Evolutionary conservation across 2,888 invertebrate species (phyloP), one percentile per base, ranked within the genome.

Genomic region (Cistogaster globosa): DNA sequence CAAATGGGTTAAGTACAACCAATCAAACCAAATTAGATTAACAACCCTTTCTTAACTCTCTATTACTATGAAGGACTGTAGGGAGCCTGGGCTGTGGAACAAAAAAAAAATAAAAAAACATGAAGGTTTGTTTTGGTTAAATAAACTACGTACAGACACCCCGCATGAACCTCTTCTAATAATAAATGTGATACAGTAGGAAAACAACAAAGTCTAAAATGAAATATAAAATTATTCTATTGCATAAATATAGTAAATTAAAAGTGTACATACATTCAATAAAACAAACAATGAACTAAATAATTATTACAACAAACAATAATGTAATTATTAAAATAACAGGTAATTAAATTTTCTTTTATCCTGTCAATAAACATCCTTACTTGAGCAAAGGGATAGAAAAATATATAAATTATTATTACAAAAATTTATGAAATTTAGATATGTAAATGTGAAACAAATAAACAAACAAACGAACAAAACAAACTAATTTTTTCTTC

Each of bases 121-220:
- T 11, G 48, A 48, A 58, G 51, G 72, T 71, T 75, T 72, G 76
- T 51, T 77, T 65, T 79, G 71, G 63, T 55, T 55, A 16, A 55
- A 63, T 51, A 77, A 63, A 55, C 42, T 51, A 74, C 38, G 87
- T 87, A 87, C 87, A 86, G 81, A 65, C 57, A 86, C 87, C 88
- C 88, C 84, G 86, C 86, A 88, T 87, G 88, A 80, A 88, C 88
- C 88, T 89, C 88, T 88, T 88, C 87, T 88, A 88, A 88, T 88
- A 88, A 86, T 88, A 87, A 88, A 89, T 90, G 89, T 90, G 90
- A 90, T 90, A 80, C 48, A 90, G 89, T 89, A 89, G 89, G 87
- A 87, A 90, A 72, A 69, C n/a, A n/a, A n/a, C n/a, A 72, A 80
- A 88, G 90, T 86, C 87, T 89, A 87, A 88, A 87, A 87, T 65